Evolutionary conservation across 2,797 vertebrate species (phyloP), one percentile per base, ranked within the genome.

Genomic region (Taenioides sp.): DNA sequence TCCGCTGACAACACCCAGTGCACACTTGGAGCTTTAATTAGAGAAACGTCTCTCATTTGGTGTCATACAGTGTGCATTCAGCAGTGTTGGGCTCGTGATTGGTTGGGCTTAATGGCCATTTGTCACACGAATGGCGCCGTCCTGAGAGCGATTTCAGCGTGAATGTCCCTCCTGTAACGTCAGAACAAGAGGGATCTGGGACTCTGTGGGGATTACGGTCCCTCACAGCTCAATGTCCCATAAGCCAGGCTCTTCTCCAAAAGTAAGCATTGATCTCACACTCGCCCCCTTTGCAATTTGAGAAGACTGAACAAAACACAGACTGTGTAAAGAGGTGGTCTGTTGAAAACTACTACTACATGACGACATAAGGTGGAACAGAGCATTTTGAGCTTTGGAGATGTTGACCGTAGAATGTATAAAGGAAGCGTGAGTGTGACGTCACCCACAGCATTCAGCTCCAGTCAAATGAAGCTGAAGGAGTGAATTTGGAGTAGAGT

Each of bases 101-200:
- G 87, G 86, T 76, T 67, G 80, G 69, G 84, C 79, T 88, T 86
- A 83, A 91, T 84, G 89, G 89, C 83, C 79, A 84, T 91, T 92
- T 89, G 86, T 91, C 87, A 91, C 80, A 88, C 74, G 59, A 85
- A 80, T 25, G 79, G 79, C 18, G 74, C 80, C 65, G 70, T 83
- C 79, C 70, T 77, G 2, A 86, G 20, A 90, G 74, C 65, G 77
- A 89, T 92, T 89, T 80, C 9, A 74, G 84, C 81, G 76, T 20
- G 65, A 89, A 80, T 58, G 80, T 77, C 70, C 73, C 82, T 78
- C 75, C 82, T 87, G 80, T 74, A 77, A 65, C 72, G 43, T 78
- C 70, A 73, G 68, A 84, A 85, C 73, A 79, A 80, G 86, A 78
- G 80, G 72, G 72, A 85, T 82, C 71, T 69, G 1, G 73, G 83